Percentiles rank a stretch among this genome's conserved stretches.
phyloP scores from a whole-genome alignment of 1,140 invertebrate species.

The Philopotamus ludificatus region DNA sequence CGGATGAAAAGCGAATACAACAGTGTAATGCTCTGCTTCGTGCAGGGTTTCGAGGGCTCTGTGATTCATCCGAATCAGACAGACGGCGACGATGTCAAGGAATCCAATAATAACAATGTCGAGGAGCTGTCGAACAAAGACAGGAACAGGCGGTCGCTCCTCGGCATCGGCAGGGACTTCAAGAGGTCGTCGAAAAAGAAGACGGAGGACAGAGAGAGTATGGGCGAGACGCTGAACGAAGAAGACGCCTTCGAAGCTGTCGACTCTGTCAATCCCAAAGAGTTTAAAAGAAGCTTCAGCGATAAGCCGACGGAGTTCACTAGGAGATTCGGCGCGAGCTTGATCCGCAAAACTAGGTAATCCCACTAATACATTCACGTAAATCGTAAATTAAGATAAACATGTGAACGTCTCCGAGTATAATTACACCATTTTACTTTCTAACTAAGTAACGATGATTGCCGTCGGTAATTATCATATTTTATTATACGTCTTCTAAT shows the following conservation, averaged over 20 bases:
- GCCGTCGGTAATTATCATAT: too few relatives aligned
- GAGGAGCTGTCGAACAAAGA: not conserved
- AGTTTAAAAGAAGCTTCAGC: constrained; percentile 34
- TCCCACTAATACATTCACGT: not conserved
- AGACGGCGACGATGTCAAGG: constrained; percentile 8
- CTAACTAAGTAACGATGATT: too few relatives aligned
- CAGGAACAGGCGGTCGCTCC: constrained; percentile 13
- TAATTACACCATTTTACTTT: too few relatives aligned
- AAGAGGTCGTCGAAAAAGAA: constrained; percentile 23
- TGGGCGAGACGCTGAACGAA: not conserved
- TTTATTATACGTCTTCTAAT: too few relatives aligned
- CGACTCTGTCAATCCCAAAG: constrained; percentile 11
- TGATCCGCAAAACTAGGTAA: constrained; percentile 39
- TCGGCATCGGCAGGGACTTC: constrained; percentile 31
- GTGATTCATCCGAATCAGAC: constrained; percentile 8
- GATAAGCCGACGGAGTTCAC: constrained; percentile 26
- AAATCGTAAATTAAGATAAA: too few relatives aligned
- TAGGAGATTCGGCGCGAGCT: constrained; percentile 25
- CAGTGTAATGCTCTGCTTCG: constrained; percentile 41
- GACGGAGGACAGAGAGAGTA: constrained; percentile 1
- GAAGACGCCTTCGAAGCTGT: not conserved
- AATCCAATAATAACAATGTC: constrained; percentile 12
- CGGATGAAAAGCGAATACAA: constrained; percentile 40
- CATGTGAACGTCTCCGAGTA: too few relatives aligned
- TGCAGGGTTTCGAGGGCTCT: constrained; percentile 39